Evolutionary conservation across 2,888 invertebrate species (phyloP), one percentile per base, ranked within the genome.

Genomic region (Coenonympha glycerion): DNA sequence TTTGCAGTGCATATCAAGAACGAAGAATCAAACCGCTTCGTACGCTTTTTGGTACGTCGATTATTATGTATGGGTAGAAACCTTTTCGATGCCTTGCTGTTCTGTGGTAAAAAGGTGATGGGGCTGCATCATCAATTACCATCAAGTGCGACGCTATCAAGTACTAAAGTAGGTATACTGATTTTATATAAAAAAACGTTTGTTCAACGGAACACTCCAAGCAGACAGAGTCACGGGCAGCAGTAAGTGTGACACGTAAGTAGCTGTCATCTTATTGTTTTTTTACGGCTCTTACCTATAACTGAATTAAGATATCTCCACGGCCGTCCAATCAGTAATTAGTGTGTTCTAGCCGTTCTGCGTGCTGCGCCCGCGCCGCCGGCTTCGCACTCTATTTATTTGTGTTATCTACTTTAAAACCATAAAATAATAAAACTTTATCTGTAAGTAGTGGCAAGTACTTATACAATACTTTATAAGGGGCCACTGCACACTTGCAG

Each of bases 261-360:
- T 22, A 24, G 13, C 5, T 24, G 39, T 11, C 6, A 19, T 19
- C 15, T 15, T 21, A 3, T 3, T 37, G 6, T 22, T 39, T 39
- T 39, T 39, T 39, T 39, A 39, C 9, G 24, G 39, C 39, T 37
- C 37, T 37, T 37, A 37, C 21, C 22, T 39, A 24, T 39, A 24
- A 39, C 22, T 39, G 39, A 39, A 50, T 50, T 47, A 41, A 51
- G 41, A 41, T 51, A 51, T 26, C 41, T 51, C 36, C 41, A 47
- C 47, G 41, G 34, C 15, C 26, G 3, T 8, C 34, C 40, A 34
- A 51, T 44, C 36, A 42, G 47, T 40, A 51, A 51, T 51, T 51
- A 47, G 28, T 22, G 47, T 36, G 34, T 30, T 41, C 30, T 51
- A 34, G 28, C 21, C 36, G 34, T 47, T 45, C 42, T 13, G 36